Evolutionary conservation across 2,888 invertebrate genomes (phyloP).

Genomic region (Dryadula phaetusa): DNA sequence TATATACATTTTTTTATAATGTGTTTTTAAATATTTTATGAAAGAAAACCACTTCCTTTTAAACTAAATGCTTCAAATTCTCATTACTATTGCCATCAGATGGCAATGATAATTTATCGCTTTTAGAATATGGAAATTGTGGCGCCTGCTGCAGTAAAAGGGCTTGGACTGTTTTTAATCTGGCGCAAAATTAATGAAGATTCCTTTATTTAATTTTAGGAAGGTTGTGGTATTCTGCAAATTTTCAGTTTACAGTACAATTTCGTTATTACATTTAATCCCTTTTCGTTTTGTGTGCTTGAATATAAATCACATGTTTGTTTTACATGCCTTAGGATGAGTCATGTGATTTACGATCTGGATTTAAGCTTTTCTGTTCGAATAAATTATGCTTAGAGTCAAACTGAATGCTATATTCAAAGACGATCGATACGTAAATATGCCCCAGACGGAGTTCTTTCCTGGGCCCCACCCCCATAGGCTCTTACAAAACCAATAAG

Average conservation of each 20-base stretch:
- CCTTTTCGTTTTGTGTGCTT: constrained; percentile 51
- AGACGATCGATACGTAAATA: constrained; percentile 57
- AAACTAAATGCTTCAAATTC: constrained; percentile 34
- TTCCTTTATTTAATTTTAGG: constrained; percentile 63
- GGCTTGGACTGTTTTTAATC: constrained; percentile 73
- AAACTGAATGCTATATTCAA: constrained; percentile 32
- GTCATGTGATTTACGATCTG: constrained; percentile 48
- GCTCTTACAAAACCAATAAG: constrained; percentile 83
- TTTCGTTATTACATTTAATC: constrained; percentile 55
- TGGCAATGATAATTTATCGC: constrained; percentile 67
- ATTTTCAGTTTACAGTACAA: constrained; percentile 49
- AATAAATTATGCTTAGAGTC: constrained; percentile 38
- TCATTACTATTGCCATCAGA: constrained; percentile 53
- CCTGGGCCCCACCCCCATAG: constrained; percentile 42
- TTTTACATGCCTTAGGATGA: constrained; percentile 50
- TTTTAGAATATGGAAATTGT: constrained; percentile 71
- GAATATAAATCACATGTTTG: constrained; percentile 52
- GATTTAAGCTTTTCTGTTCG: constrained; percentile 45
- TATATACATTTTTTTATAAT: not conserved
- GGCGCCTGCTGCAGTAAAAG: constrained; percentile 59
- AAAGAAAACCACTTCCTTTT: not conserved
- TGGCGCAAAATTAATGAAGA: constrained; percentile 70
- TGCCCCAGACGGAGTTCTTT: constrained; percentile 60
- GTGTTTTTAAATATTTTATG: not conserved
- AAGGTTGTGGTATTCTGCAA: constrained; percentile 50